phyloP scores from a whole-genome alignment of 2,113 vertebrate genomes.

The Galbula dea region DNA sequence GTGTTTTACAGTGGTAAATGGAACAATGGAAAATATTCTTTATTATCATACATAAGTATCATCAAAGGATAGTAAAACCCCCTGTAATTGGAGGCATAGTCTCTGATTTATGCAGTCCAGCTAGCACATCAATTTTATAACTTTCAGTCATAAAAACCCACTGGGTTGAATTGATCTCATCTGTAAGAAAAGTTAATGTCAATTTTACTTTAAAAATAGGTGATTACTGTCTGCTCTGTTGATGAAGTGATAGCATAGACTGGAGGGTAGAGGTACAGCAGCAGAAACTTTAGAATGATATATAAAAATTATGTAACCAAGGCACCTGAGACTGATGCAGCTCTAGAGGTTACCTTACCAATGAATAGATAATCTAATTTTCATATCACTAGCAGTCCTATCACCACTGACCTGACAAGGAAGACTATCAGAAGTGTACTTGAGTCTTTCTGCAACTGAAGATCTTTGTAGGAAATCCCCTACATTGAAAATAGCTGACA shows the following conservation, averaged over 20 bases:
- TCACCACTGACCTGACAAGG: not conserved
- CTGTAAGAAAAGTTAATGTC: not conserved
- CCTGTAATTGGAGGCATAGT: not conserved
- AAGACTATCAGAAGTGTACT: not conserved
- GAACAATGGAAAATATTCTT: not conserved
- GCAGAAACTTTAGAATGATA: not conserved
- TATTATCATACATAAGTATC: not conserved
- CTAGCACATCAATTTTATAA: not conserved
- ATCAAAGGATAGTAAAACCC: not conserved
- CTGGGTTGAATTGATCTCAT: not conserved
- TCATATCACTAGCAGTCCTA: not conserved
- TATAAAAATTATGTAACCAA: fast-evolving
- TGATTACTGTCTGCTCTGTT: not conserved
- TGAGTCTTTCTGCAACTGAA: not conserved
- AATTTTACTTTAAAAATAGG: not conserved
- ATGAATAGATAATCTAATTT: not conserved
- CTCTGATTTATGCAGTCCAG: not conserved
- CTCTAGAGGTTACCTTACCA: not conserved
- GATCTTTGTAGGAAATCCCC: not conserved
- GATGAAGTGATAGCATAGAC: not conserved
- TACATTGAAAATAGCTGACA: not conserved
- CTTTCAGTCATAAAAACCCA: not conserved
- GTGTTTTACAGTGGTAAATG: not conserved
- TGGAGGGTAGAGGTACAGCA: not conserved
- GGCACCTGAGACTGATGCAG: not conserved